A percentile compares a stretch with the other conserved stretches of the same genome.
Conservation (phyloP, 2,888 invertebrate species). For the Allygus modestus region DNA sequence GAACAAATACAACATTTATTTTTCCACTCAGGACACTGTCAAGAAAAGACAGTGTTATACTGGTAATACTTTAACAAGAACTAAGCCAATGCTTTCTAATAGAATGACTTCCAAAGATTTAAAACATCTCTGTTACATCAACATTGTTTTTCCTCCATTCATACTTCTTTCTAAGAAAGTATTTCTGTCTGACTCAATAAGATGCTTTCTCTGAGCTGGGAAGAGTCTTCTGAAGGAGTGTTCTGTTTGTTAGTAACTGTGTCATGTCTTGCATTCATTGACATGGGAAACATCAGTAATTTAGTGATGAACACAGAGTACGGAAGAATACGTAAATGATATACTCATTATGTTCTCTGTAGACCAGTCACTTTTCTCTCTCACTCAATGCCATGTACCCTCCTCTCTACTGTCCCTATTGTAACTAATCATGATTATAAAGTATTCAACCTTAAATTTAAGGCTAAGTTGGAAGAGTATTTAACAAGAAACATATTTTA, state of each 20-base stretch:
- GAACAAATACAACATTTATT: too few species aligned
- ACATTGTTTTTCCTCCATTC: neutral
- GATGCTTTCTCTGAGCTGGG: neutral
- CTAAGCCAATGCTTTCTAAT: too few species aligned
- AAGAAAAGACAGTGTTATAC: too few species aligned
- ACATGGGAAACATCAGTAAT: neutral
- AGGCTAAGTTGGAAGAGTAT: too few species aligned
- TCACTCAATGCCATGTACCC: too few species aligned
- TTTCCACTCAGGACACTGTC: too few species aligned
- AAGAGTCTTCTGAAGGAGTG: neutral
- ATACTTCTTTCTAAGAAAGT: neutral
- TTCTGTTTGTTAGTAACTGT: conserved; percentile 4
- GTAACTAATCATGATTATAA: too few species aligned
- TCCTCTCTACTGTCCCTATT: too few species aligned
- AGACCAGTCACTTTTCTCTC: neutral
- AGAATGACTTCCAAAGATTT: too few species aligned
- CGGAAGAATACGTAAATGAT: neutral
- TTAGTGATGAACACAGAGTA: neutral
- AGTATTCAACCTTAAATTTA: too few species aligned
- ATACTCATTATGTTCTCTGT: neutral
- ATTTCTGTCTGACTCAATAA: neutral
- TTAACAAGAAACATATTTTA: too few species aligned
- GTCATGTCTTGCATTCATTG: conserved; percentile 17
- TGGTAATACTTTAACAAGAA: too few species aligned
- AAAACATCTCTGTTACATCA: neutral